Evolutionary conservation across 2,113 vertebrate genomes (phyloP), one percentile per base, ranked within the genome.

Genomic region (Zosterops lateralis): DNA sequence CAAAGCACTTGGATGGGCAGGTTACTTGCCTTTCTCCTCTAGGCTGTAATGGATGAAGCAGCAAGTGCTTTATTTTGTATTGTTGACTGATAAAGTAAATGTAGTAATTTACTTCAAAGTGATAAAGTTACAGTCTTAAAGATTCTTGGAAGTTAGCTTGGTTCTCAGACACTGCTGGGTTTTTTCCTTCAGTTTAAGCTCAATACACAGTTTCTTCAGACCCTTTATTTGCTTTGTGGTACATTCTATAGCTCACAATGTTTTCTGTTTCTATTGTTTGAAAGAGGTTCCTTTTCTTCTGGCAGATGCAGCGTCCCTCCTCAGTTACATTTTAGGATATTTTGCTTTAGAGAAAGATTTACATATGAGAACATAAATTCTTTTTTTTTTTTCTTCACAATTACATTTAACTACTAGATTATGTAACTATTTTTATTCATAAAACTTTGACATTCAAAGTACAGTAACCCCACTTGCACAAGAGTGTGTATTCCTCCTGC

Each of bases 1-100:
- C 18, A 11, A 5, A 14, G 11, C 0, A 3, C 10, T 56, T 20
- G 21, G 26, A 8, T 2, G 4, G 15, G 4, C 5, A 5, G 12
- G 8, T 64, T 50, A 21, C 24, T 36, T 84, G 25, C 7, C 12
- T 75, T 40, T 61, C 25, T 67, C 47, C 14, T 64, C 20, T 71
- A 34, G 16, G 7, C 32, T 53, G 36, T 36, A 25, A 17, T 83
- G 45, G 15, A 25, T 74, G 54, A 85, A 85, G 62, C 62, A 82
- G 34, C 20, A 58, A 31, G 21, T 61, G 32, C 22, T 50, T 45
- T 64, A 3, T 74, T 72, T 53, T 73, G 4, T 58, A 14, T 8
- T 57, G 11, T 28, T 57, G 12, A 36, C 13, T 60, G 16, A 4
- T 48, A 22, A 53, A 40, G 24, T 40, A 40, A 60, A n/a, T 29